Evolutionary conservation across 2,888 invertebrate genomes (phyloP).

Genomic region (Lamproptera curius): DNA sequence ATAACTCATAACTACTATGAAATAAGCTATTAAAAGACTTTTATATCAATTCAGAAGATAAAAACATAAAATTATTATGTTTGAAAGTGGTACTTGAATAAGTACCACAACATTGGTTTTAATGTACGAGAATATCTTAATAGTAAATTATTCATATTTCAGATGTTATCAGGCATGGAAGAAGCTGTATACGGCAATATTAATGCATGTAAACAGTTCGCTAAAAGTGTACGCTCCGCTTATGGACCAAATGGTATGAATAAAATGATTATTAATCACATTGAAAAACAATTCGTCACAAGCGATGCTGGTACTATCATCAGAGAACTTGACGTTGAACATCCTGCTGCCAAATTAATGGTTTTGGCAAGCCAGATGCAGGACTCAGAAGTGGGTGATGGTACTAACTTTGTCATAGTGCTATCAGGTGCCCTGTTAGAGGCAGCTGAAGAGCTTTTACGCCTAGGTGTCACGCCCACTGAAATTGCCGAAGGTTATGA

Average conservation of each 20-base stretch:
- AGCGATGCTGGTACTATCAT: conserved; percentile 99
- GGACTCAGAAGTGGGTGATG: conserved; percentile 98
- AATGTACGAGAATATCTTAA: no score
- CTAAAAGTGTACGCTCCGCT: conserved; percentile 94
- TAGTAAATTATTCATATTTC: conserved; percentile 34
- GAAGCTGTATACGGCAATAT: conserved; percentile 98
- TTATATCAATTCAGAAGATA: background rate
- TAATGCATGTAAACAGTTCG: conserved; percentile 96
- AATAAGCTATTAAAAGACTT: no score
- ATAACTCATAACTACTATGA: no score
- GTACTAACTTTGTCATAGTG: conserved; percentile 98
- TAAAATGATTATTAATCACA: conserved; percentile 99
- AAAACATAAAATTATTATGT: background rate
- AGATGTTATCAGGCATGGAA: conserved; percentile 93
- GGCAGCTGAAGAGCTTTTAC: conserved; percentile 93
- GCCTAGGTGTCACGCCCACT: conserved; percentile 96
- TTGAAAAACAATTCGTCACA: conserved; percentile 99
- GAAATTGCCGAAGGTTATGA: conserved; percentile 98
- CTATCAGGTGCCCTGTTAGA: conserved; percentile 95
- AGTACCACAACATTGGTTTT: no score
- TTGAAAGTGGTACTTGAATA: background rate
- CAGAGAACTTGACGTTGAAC: conserved; percentile 96
- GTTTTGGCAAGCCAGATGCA: conserved; percentile 98
- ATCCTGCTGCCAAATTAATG: conserved; percentile 98
- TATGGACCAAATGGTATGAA: conserved; percentile 99